Evolutionary conservation across 2,113 vertebrate species (phyloP), one percentile per base, ranked within the genome.

Genomic region (Catharus fuscescens): DNA sequence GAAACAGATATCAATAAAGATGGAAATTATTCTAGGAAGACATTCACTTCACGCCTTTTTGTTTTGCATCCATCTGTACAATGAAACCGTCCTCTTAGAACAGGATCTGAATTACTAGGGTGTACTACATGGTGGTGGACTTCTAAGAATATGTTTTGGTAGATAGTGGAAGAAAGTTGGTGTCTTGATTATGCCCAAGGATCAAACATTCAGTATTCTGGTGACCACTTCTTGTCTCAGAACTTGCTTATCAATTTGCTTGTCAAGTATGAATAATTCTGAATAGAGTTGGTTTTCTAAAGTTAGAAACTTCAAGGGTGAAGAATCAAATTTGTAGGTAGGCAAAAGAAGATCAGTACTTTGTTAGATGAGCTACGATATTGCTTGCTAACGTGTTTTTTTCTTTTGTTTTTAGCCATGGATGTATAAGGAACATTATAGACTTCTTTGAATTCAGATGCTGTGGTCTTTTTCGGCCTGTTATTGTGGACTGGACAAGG

Each of bases 401-500:
- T 48, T 91, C 61, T 90, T 90, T 72, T 80, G 21, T 24, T 96
- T 97, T 54, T 92, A 99, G 99, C 97, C 99, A 99, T 32, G 99
- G 99, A 92, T 99, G 99, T 97, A 84, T 99, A 97, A 98, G 99
- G 96, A 99, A 99, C 97, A 97, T 99, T 96, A 99, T 99, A 97
- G 99, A 99, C 98, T 99, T 99, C 99, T 99, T 99, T 95, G 99
- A 99, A 98, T 98, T 99, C 97, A 98, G 99, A 98, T 99, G 99
- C 98, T 99, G 99, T 93, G 99, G 99, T 95, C 98, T 99, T 95
- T 98, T 99, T 97, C 98, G 99, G 94, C 99, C 99, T 77, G 98
- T 99, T 95, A 95, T 98, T 21, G 98, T 99, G 97, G 99, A 99
- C 98, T 99, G 99, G 99, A 99, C 99, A 94, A 98, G 98, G 74